Conservation (phyloP, 2,888 invertebrate species). For the Pyrrhosoma nymphula region DNA sequence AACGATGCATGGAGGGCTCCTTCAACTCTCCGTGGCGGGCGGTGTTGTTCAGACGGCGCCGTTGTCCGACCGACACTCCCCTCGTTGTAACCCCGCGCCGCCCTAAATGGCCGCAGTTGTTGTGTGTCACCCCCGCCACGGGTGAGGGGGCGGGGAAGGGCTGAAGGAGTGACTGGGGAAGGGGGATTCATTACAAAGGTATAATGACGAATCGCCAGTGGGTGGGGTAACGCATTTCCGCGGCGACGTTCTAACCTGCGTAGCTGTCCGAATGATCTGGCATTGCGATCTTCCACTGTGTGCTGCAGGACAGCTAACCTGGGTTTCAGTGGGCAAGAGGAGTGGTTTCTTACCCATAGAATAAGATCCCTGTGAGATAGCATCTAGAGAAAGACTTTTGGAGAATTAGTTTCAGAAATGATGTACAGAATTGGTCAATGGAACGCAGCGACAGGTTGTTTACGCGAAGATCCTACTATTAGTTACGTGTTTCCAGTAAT, state of each 20-base stretch:
- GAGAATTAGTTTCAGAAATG: neutral
- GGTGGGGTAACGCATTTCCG: neutral
- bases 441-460: no score
- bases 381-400: neutral
- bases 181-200: neutral
- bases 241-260: neutral
- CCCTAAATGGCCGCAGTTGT: constrained; percentile 50
- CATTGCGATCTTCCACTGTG: no score
- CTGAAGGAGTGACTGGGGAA: neutral
- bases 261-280: no score
- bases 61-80: neutral
- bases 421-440: no score
- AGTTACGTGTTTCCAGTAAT: no score
- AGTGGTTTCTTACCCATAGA: neutral
- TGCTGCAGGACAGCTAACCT: neutral
- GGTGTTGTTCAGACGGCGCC: neutral
- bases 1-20: neutral
- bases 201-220: constrained; percentile 39
- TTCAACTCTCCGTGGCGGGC: neutral
- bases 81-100: constrained; percentile 9
- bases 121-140: constrained; percentile 3
- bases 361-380: neutral
- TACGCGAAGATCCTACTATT: no score
- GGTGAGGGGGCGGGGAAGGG: no score
- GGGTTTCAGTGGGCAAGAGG: neutral